These are phyloP conservation scores for Microctonus hyperodae DNA, from an alignment of 2,888 invertebrate genomes.

Conservation along the genomic window DNA sequence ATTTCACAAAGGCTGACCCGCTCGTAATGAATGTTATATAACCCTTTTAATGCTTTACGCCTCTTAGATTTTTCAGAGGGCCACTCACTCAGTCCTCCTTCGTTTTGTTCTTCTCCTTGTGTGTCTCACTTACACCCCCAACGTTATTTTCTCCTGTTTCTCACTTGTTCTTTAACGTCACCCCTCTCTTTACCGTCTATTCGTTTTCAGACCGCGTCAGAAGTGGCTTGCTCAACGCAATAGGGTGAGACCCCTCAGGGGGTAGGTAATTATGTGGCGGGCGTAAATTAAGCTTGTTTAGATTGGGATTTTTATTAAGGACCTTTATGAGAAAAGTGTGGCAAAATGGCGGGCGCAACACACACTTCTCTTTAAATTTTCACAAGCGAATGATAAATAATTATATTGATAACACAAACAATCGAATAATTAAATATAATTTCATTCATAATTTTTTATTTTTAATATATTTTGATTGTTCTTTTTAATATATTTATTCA, in stretches of 20 bases:
- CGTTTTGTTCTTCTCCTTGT: constrained; percentile 4
- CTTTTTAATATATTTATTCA: no score
- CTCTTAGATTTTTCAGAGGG: constrained; percentile 63
- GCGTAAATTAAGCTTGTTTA: constrained; percentile 64
- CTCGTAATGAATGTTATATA: constrained; percentile 63
- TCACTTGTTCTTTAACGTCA: constrained; percentile 27
- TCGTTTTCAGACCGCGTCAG: constrained; percentile 33
- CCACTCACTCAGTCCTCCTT: constrained; percentile 45
- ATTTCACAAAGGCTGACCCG: constrained; percentile 62
- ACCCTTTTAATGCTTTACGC: constrained; percentile 64
- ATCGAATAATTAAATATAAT: neutral
- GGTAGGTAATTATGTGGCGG: constrained; percentile 64
- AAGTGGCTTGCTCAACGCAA: constrained; percentile 31
- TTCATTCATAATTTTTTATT: neutral
- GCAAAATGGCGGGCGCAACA: constrained; percentile 56
- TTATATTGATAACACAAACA: neutral
- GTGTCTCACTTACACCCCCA: constrained; percentile 22
- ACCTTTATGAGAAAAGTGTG: constrained; percentile 50
- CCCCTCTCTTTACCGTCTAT: constrained; percentile 29
- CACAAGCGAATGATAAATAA: constrained; percentile 19
- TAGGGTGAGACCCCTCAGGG: constrained; percentile 47
- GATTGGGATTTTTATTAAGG: constrained; percentile 64
- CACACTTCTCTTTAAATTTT: constrained; percentile 28
- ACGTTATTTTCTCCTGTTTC: constrained; percentile 26
- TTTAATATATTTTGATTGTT: neutral